Percentiles rank a stretch among this genome's conserved stretches.
Evolutionary conservation across 2,113 vertebrate species (phyloP).

Genomic region (Verasper variegatus): DNA sequence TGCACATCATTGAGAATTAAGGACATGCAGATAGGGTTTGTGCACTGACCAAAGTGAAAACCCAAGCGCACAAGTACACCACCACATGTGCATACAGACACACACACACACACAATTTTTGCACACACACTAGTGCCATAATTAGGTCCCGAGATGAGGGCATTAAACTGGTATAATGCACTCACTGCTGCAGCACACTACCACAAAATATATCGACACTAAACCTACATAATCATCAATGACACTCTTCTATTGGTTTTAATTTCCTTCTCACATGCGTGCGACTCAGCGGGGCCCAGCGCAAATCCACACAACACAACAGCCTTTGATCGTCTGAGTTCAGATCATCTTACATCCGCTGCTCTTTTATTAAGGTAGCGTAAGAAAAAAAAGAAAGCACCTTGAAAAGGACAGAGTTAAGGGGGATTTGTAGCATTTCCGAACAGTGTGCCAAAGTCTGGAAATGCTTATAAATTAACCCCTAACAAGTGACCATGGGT

Average conservation of each 20-base stretch:
- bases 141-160: conserved; percentile 77
- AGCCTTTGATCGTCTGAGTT: conserved; percentile 69
- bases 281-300: conserved; percentile 24
- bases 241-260: conserved; percentile 55
- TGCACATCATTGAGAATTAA: conserved; percentile 86
- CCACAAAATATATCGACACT: conserved; percentile 53
- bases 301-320: conserved; percentile 58
- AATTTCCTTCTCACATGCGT: conserved; percentile 52
- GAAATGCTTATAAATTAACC: conserved; percentile 44
- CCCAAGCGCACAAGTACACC: conserved; percentile 59
- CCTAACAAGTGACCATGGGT: conserved; percentile 23
- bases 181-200: conserved; percentile 66
- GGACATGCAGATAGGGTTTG: conserved; percentile 83
- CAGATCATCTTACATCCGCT: conserved; percentile 61
- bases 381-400: neutral
- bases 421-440: conserved; percentile 25
- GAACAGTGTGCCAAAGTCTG: conserved; percentile 7
- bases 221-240: conserved; percentile 55
- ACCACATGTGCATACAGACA: conserved; percentile 20
- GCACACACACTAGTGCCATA: conserved; percentile 69
- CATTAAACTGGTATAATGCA: conserved; percentile 78
- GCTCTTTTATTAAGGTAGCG: conserved; percentile 37
- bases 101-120: conserved; percentile 3
- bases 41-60: conserved; percentile 78
- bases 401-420: conserved; percentile 29